Percentiles rank a stretch among this genome's conserved stretches.
Evolutionary conservation across 1,140 invertebrate genomes (phyloP).

Genomic region (Bombus sibiricus): DNA sequence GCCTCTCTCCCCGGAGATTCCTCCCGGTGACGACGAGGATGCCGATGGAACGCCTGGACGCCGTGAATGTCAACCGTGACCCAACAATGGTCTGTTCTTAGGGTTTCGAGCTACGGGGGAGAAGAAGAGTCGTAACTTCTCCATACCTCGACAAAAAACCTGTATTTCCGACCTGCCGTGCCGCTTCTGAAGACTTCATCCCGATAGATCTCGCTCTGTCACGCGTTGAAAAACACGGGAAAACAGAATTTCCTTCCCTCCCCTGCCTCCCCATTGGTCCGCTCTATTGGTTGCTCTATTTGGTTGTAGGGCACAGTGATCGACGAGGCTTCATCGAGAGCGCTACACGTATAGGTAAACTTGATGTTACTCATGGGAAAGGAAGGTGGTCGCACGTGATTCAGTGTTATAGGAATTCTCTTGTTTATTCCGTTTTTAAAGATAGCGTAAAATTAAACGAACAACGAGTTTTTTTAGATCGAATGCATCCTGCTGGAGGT

Average conservation of each 20-base stretch:
- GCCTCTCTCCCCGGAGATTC: slow-evolving; percentile 54
- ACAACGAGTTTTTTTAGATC: too few species aligned
- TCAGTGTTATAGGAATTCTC: neutral
- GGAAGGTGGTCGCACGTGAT: neutral
- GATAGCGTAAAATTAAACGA: neutral
- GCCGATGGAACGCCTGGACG: slow-evolving; percentile 51
- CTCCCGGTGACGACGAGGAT: slow-evolving; percentile 12
- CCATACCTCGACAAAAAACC: slow-evolving; percentile 33
- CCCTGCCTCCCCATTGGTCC: neutral
- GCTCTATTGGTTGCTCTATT: neutral
- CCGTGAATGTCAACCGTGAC: slow-evolving; percentile 71
- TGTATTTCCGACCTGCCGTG: slow-evolving; percentile 42
- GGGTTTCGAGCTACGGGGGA: slow-evolving; percentile 22
- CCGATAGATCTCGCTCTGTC: slow-evolving; percentile 30
- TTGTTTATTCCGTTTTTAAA: neutral
- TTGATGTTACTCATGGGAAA: neutral
- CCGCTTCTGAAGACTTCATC: slow-evolving; percentile 43
- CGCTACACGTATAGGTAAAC: neutral
- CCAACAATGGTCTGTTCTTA: slow-evolving; percentile 62
- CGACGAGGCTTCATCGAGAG: neutral
- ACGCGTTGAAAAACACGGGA: slow-evolving; percentile 36
- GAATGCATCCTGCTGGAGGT: too few species aligned
- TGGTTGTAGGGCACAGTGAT: neutral
- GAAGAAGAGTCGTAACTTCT: slow-evolving; percentile 30
- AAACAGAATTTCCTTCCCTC: slow-evolving; percentile 21